phyloP scores from a whole-genome alignment of 2,113 vertebrate species.

The Pholis gunnellus region DNA sequence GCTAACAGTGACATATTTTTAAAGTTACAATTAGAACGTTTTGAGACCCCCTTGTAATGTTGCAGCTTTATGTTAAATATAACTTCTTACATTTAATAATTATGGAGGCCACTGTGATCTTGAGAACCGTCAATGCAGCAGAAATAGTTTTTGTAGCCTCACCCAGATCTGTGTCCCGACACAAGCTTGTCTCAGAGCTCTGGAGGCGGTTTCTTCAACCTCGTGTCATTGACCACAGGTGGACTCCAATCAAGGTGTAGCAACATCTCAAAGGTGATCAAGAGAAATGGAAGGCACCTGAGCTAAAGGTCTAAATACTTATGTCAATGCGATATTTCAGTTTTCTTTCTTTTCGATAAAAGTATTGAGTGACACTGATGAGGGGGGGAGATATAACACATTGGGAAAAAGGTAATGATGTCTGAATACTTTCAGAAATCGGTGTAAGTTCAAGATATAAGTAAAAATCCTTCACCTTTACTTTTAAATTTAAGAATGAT shows the following conservation, averaged over 20 bases:
- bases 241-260: not conserved
- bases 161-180: not conserved
- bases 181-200: not conserved
- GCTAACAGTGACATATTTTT: not conserved
- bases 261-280: not conserved
- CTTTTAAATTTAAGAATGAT: not conserved
- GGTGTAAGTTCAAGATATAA: not conserved
- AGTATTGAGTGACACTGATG: not conserved
- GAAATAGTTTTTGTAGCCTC: not conserved
- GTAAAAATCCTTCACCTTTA: not conserved
- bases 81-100: not conserved
- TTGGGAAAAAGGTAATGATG: not conserved
- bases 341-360: not conserved
- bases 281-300: not conserved
- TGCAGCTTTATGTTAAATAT: too few relatives aligned
- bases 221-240: not conserved
- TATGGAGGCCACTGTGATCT: not conserved
- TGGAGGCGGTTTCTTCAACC: not conserved
- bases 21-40: too few relatives aligned
- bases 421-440: not conserved
- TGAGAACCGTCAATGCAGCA: not conserved
- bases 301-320: not conserved
- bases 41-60: too few relatives aligned
- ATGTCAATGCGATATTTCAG: not conserved
- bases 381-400: not conserved